Evolutionary conservation across 2,888 invertebrate species (phyloP), one percentile per base, ranked within the genome.

Genomic region (Druceiella hillmani): DNA sequence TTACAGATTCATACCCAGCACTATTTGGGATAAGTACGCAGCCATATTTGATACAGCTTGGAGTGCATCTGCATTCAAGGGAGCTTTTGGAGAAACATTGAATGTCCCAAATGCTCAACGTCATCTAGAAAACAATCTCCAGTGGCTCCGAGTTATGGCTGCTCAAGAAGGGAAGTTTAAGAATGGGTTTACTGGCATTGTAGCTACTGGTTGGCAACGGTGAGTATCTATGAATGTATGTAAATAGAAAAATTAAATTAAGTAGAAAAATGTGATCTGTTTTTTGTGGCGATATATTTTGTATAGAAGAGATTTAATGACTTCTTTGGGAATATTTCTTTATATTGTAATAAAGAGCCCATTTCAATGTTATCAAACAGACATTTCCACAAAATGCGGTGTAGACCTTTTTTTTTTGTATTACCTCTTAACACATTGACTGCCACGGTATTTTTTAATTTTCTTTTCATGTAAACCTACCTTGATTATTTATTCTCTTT

Each of bases 41-140:
- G 67, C 76, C 10, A 75, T 82, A 6, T 85, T 85, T 52, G 72
- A 75, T 3, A 74, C 77, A 1, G 77, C 81, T 5, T 86, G 86
- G 86, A 74, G 79, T 2, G 83, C 84, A 2, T 81, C 81, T 3
- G 84, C 85, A 1, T 86, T 78, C 56, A 87, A 87, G 58, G 86
- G 83, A 2, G 83, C 83, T 3, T 83, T 83, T 49, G 83, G 83
- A 0, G 83, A 84, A 57, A 80, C 79, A 2, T 51, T 82, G 29
- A 75, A 78, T 49, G 70, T 83, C 41, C 82, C 83, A 3, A 79
- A 81, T 41, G 69, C 79, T 10, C 73, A 76, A 46, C 66, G 79
- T 30, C 83, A 84, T 58, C 60, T 83, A 33, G 82, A 83, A 53
- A 84, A 84, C 54, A 81, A 81, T 52, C 60, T 81, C 42, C 66